Base-by-base conservation (phyloP, 2,888 invertebrate species). In the Drosophila kuntzei region DNA sequence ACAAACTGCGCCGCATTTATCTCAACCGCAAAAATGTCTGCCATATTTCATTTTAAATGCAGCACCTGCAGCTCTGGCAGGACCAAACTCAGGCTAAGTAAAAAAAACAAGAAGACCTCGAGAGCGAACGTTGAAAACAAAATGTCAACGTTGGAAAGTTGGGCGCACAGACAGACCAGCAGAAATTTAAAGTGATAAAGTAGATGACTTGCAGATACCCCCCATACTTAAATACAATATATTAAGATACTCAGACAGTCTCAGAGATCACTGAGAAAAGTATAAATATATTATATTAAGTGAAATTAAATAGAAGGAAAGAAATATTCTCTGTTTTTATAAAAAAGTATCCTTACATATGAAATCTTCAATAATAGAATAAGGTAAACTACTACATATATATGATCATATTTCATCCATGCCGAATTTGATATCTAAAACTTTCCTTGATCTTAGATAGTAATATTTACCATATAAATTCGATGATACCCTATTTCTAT, bases 41-140 rank as follows among this genome's bases (percentile, higher is more conserved):
- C 85, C 87, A 84, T 83, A 83, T 83, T 83, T 84, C 87, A 87
- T 83, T 84, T 84, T 71, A 79, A 76, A 72, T 87, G 82, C 83
- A 83, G 83, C 85, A 84, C 83, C 83, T 83, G 83, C 87, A 87
- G 73, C 82, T 54, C 66, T 57, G 69, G 53, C 71, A 57, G 60
- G 47, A 20, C 37, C n/a, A 27, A n/a, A 44, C 37, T 9, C 37
- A 37, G 44, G 9, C 39, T 53, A 8, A n/a, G 22, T n/a, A 29
- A 7, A 7, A 54, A 46, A 36, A 37, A 49, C 25, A 8, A 43
- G 49, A 44, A 41, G 49, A 62, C 37, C 43, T 25, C 44, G 22
- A 71, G 54, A 61, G 57, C 61, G 43, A 78, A 74, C 37, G 69
- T 55, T 79, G 73, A 79, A 82, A 86, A 75, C 72, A 76, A 86